These are phyloP conservation scores for Leptogaster cylindrica DNA, from an alignment of 2,888 invertebrate species.

Conservation along the genomic window DNA sequence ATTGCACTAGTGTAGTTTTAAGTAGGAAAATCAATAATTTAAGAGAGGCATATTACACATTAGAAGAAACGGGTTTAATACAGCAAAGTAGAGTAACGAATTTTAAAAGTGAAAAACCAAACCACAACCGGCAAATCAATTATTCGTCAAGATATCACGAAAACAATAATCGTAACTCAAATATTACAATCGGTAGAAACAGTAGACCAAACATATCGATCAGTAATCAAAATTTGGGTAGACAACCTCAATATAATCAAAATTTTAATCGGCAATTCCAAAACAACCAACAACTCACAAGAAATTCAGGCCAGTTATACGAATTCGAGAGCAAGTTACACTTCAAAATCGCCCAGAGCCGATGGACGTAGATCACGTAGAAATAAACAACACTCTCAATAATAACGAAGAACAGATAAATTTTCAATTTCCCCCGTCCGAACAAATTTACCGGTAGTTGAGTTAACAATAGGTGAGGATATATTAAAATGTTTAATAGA, in stretches of 20 bases:
- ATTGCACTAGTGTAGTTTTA: conserved; percentile 43
- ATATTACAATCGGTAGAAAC: not conserved
- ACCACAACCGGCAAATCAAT: not conserved
- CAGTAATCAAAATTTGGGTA: too few relatives aligned
- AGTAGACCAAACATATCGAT: too few relatives aligned
- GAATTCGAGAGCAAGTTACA: not conserved
- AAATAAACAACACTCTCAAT: conserved; percentile 1
- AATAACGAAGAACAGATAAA: conserved; percentile 41
- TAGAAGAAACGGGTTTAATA: conserved; percentile 46
- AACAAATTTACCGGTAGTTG: conserved; percentile 44
- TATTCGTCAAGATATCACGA: too few relatives aligned
- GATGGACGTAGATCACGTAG: conserved; percentile 44
- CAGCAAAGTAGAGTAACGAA: conserved; percentile 22
- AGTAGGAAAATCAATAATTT: conserved; percentile 44
- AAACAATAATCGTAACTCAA: not conserved
- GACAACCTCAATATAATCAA: not conserved
- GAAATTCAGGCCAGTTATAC: conserved; percentile 10
- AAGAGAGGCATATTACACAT: conserved; percentile 45
- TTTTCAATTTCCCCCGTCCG: conserved; percentile 44
- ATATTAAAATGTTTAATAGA: conserved; percentile 42
- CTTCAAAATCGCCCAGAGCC: conserved; percentile 3
- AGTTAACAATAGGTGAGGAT: conserved; percentile 43
- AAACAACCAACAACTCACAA: not conserved
- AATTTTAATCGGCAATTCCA: not conserved
- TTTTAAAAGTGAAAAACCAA: not conserved